These are phyloP conservation scores for Keiferia lycopersicella DNA, from an alignment of 2,888 invertebrate species.

Conservation along the genomic window DNA sequence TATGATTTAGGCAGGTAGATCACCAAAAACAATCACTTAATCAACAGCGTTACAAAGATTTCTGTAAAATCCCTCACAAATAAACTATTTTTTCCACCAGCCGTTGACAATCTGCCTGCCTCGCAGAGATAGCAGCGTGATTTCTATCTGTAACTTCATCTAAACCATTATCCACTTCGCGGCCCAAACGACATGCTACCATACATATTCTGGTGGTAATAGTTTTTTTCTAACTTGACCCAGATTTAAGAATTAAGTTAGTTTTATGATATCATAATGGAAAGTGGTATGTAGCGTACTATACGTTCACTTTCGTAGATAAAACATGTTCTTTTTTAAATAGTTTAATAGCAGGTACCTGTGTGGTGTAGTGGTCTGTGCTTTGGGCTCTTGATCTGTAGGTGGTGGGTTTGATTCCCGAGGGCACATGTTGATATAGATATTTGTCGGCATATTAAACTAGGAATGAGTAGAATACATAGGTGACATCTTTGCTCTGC, in stretches of 20 bases:
- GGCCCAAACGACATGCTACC: background rate
- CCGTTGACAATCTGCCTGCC: too few relatives aligned
- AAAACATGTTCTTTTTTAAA: background rate
- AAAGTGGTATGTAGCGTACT: slow-evolving; percentile 2
- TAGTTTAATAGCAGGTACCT: background rate
- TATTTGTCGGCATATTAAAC: too few relatives aligned
- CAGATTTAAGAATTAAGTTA: slow-evolving; percentile 1
- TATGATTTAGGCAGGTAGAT: too few relatives aligned
- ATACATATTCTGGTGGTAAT: background rate
- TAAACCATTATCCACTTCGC: background rate
- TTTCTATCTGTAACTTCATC: too few relatives aligned
- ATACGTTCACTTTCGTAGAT: background rate
- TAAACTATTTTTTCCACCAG: too few relatives aligned
- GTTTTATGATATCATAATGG: background rate
- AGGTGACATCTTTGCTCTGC: too few relatives aligned
- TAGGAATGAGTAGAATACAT: too few relatives aligned
- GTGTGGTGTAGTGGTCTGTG: background rate
- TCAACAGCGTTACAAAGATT: too few relatives aligned
- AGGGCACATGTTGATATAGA: too few relatives aligned
- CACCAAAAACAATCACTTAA: too few relatives aligned
- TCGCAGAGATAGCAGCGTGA: too few relatives aligned
- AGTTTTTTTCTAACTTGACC: background rate
- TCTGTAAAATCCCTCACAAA: too few relatives aligned
- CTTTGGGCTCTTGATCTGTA: background rate
- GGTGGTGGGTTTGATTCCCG: background rate